Percentiles rank a stretch among this genome's conserved stretches.
phyloP scores from a whole-genome alignment of 2,797 vertebrate species.

The Xenops minutus region DNA sequence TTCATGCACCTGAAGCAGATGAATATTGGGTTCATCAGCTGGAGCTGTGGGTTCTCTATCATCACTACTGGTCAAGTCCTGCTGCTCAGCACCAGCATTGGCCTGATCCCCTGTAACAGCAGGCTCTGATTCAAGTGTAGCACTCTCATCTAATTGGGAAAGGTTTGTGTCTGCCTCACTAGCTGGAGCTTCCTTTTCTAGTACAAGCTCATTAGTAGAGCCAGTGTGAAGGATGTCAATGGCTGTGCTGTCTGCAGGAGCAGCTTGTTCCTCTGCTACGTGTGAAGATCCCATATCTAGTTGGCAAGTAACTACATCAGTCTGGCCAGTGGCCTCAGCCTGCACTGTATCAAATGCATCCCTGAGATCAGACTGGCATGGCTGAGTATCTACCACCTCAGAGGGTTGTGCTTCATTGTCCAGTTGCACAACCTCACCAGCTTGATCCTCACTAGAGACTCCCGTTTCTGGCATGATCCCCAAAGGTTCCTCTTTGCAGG shows the following conservation, averaged over 20 bases:
- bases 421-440: not conserved
- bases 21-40: not conserved
- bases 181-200: not conserved
- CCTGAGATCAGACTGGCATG: not conserved
- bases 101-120: not conserved
- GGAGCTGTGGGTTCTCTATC: not conserved
- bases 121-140: not conserved
- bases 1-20: not conserved
- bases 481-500: not conserved
- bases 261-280: not conserved
- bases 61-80: not conserved
- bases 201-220: not conserved
- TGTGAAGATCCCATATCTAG: not conserved
- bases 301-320: not conserved
- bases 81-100: not conserved
- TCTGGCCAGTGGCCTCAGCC: not conserved
- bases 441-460: not conserved
- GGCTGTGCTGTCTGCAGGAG: not conserved
- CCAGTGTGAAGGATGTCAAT: not conserved
- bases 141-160: not conserved
- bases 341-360: conserved; percentile 6
- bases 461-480: not conserved
- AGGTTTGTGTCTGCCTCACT: not conserved
- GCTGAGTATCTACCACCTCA: not conserved
- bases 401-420: not conserved